Percentiles rank a stretch among this genome's conserved stretches.
phyloP scores from a whole-genome alignment of 2,797 vertebrate species.

The Falco novaeseelandiae region DNA sequence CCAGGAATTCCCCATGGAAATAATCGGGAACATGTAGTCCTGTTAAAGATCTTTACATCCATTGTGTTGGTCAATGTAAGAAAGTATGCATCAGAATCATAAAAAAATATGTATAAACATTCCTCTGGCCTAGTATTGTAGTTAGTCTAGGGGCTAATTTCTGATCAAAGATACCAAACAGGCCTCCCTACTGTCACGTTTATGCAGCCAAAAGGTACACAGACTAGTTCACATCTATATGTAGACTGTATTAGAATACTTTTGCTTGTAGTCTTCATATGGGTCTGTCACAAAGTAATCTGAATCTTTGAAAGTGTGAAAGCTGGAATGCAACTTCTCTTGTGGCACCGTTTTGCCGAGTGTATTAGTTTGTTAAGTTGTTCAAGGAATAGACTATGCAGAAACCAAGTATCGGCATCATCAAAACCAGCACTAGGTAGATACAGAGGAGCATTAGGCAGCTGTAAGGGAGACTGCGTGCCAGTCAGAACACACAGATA shows the following conservation, averaged over 20 bases:
- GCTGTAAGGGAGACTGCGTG: neutral
- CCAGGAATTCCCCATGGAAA: neutral
- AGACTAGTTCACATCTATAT: neutral
- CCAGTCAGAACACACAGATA: neutral
- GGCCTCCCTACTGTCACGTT: neutral
- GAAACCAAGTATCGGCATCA: neutral
- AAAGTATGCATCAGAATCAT: neutral
- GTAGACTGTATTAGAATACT: neutral
- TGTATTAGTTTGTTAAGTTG: neutral
- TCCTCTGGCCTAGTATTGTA: neutral
- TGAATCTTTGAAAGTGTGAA: neutral
- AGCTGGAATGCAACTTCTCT: neutral
- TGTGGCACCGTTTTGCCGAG: neutral
- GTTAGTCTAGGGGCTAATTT: neutral
- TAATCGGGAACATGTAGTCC: neutral
- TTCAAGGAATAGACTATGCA: neutral
- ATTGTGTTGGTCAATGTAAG: neutral
- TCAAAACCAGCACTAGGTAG: neutral
- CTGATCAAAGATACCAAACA: neutral
- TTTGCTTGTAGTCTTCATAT: neutral
- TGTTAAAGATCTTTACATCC: neutral
- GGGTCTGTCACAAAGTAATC: neutral
- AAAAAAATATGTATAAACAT: accelerated
- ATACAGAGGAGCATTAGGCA: neutral
- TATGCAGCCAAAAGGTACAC: neutral